Conservation (phyloP, 2,888 invertebrate species). For the Carpatolechia fugitivella region DNA sequence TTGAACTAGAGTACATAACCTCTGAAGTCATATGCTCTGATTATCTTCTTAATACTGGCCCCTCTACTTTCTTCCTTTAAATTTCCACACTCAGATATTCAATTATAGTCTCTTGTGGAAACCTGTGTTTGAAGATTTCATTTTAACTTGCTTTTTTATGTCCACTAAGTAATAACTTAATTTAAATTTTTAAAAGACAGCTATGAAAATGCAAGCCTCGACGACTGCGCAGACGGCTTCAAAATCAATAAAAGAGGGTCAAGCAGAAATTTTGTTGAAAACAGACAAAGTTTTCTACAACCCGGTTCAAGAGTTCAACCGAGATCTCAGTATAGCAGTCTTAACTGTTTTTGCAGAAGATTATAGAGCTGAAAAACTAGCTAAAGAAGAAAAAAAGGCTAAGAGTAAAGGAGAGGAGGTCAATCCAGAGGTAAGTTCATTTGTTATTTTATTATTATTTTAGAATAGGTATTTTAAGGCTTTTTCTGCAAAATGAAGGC, state of each 20-base stretch:
- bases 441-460: not conserved
- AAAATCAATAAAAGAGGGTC: conserved; percentile 84
- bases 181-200: conserved; percentile 29
- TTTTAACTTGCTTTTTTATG: not conserved
- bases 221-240: conserved; percentile 21
- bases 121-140: too few species aligned
- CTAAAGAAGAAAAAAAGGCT: conserved; percentile 36
- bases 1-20: not conserved
- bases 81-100: not conserved
- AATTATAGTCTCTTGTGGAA: not conserved
- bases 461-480: too few species aligned
- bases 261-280: conserved; percentile 85
- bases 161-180: not conserved
- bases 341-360: conserved; percentile 83
- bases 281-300: conserved; percentile 96
- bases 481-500: too few species aligned
- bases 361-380: conserved; percentile 49
- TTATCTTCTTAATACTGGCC: too few species aligned
- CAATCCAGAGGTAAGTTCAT: not conserved
- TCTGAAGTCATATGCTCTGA: too few species aligned
- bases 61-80: not conserved
- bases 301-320: conserved; percentile 98
- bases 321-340: conserved; percentile 92
- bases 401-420: conserved; percentile 30
- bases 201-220: conserved; percentile 51